phyloP scores from a whole-genome alignment of 2,888 invertebrate genomes.

The Microctonus brassicae region DNA sequence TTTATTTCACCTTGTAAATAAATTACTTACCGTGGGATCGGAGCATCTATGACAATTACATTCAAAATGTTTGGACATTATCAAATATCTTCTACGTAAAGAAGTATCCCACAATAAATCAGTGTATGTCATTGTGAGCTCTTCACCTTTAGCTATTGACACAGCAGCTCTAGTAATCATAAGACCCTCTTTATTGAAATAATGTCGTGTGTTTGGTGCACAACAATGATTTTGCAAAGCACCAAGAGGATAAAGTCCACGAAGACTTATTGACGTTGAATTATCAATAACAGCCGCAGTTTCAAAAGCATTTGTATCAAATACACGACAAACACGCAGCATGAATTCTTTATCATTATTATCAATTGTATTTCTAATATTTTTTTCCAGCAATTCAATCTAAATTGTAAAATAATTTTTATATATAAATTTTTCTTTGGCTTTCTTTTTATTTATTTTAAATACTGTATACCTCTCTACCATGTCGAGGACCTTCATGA shows the following conservation, averaged over 20 bases:
- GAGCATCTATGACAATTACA: slow-evolving; percentile 78
- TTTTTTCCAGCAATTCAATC: slow-evolving; percentile 71
- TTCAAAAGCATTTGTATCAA: slow-evolving; percentile 81
- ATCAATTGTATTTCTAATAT: slow-evolving; percentile 70
- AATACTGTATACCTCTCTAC: slow-evolving; percentile 69
- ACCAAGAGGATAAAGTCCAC: slow-evolving; percentile 78
- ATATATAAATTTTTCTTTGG: not conserved
- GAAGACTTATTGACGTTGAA: slow-evolving; percentile 68
- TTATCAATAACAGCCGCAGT: slow-evolving; percentile 71
- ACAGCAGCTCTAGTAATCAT: slow-evolving; percentile 76
- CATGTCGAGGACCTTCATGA: slow-evolving; percentile 73
- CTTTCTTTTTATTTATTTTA: not conserved
- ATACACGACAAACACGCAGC: slow-evolving; percentile 73
- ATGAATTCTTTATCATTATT: slow-evolving; percentile 74
- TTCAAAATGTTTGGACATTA: slow-evolving; percentile 78
- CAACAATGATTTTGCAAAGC: slow-evolving; percentile 81
- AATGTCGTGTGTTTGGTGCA: slow-evolving; percentile 77
- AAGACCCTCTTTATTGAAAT: slow-evolving; percentile 73
- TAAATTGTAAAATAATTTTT: slow-evolving; percentile 31
- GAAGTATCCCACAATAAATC: slow-evolving; percentile 79
- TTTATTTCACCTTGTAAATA: not conserved
- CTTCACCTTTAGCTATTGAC: slow-evolving; percentile 74
- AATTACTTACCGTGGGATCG: slow-evolving; percentile 72
- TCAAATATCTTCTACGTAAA: slow-evolving; percentile 75
- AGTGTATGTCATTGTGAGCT: slow-evolving; percentile 78